Conservation (phyloP, 2,888 invertebrate species). For the Philereme transversata region DNA sequence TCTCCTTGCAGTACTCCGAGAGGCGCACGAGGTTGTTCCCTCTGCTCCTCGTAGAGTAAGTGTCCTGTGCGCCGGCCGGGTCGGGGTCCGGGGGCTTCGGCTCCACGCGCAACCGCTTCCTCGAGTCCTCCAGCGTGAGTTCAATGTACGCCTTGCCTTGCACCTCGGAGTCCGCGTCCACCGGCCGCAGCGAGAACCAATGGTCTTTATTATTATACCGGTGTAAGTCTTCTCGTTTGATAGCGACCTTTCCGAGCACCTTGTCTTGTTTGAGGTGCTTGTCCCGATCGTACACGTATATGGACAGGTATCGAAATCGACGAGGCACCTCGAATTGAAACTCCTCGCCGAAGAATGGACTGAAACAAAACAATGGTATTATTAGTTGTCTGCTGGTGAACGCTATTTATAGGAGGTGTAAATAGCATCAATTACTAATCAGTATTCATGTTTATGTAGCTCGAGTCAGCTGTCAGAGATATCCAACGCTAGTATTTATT, state of each 20-base stretch:
- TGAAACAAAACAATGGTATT: conserved; percentile 69
- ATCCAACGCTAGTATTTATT: conserved; percentile 51
- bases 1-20: conserved; percentile 79
- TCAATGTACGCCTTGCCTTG: conserved; percentile 95
- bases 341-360: conserved; percentile 96
- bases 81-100: conserved; percentile 78
- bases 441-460: conserved; percentile 12
- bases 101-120: conserved; percentile 79
- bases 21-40: conserved; percentile 73
- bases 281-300: conserved; percentile 95
- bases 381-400: conserved; percentile 8
- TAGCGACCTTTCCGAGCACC: conserved; percentile 91
- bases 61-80: conserved; percentile 58
- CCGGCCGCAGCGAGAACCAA: conserved; percentile 94
- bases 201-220: conserved; percentile 96
- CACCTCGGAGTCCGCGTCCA: conserved; percentile 95
- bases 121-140: conserved; percentile 87
- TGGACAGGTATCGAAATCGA: conserved; percentile 93
- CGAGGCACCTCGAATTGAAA: conserved; percentile 96
- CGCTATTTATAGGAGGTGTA: conserved; percentile 10
- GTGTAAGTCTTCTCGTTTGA: conserved; percentile 93
- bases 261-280: conserved; percentile 93
- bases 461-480: conserved; percentile 48
- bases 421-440: conserved; percentile 8
- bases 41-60: conserved; percentile 64